Percentiles rank a stretch among this genome's conserved stretches.
Evolutionary conservation across 2,797 vertebrate genomes (phyloP).

Genomic region (Erethizon dorsatum): DNA sequence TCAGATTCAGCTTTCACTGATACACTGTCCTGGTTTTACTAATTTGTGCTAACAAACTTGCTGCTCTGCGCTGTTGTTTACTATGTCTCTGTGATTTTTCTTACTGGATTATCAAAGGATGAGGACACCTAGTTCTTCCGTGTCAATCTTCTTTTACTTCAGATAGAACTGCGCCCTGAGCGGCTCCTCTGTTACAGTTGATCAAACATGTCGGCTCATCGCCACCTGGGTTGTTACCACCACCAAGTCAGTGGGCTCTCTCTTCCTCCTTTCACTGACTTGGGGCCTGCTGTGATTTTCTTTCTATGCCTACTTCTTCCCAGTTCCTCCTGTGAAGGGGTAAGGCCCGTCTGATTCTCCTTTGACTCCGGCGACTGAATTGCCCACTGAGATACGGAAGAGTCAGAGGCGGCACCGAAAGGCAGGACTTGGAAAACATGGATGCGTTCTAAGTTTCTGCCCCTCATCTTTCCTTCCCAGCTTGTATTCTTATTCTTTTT

Average conservation of each 20-base stretch:
- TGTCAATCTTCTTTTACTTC: constrained; percentile 45
- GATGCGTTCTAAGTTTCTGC: constrained; percentile 13
- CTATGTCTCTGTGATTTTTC: background rate
- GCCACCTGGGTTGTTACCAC: background rate
- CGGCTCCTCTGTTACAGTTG: background rate
- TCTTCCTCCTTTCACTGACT: background rate
- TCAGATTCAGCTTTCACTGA: background rate
- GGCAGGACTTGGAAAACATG: background rate
- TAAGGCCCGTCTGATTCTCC: background rate
- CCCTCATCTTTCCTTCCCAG: background rate
- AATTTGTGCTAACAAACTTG: background rate
- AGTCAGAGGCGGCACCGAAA: background rate
- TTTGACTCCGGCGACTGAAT: background rate
- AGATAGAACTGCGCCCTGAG: background rate
- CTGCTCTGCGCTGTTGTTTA: constrained; percentile 47
- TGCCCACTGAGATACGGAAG: background rate
- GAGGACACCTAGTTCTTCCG: background rate
- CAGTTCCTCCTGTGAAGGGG: background rate
- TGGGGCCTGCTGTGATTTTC: background rate
- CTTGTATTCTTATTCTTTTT: background rate
- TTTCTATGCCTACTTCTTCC: background rate
- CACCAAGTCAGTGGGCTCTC: background rate
- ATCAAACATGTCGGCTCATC: background rate
- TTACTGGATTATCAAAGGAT: constrained; percentile 11
- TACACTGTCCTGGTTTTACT: background rate